These are phyloP conservation scores for Vanessa cardui DNA, from an alignment of 2,888 invertebrate species.

Conservation along the genomic window DNA sequence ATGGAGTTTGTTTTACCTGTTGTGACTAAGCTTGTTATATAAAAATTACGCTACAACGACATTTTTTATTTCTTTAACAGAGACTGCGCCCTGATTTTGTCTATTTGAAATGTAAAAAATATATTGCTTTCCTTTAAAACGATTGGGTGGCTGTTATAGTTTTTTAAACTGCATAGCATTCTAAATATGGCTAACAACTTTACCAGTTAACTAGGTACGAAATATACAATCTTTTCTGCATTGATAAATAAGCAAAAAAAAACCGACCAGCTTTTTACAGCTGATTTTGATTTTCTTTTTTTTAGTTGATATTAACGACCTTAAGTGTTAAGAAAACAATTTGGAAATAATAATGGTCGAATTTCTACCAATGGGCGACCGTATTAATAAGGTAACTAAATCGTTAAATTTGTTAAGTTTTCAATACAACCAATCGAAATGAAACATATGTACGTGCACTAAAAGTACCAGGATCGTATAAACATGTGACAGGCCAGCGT, in stretches of 20 bases:
- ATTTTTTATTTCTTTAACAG: not conserved
- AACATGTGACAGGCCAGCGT: conserved; percentile 63
- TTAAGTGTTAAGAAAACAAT: too few relatives aligned
- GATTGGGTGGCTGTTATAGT: too few relatives aligned
- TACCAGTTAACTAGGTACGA: too few relatives aligned
- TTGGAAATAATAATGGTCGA: too few relatives aligned
- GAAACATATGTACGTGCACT: conserved; percentile 31
- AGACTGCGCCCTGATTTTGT: not conserved
- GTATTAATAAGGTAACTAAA: not conserved
- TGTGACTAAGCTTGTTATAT: conserved; percentile 24
- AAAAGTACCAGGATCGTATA: conserved; percentile 60
- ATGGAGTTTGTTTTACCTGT: conserved; percentile 29
- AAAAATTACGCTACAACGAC: conserved; percentile 26
- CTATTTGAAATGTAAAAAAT: not conserved
- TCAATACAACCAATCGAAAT: conserved; percentile 20
- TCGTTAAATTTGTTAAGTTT: conserved; percentile 8
- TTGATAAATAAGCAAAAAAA: too few relatives aligned
- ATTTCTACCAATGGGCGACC: too few relatives aligned
- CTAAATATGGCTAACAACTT: too few relatives aligned
- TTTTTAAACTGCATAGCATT: too few relatives aligned
- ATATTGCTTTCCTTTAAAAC: not conserved
- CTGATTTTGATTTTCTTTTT: too few relatives aligned
- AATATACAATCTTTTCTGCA: too few relatives aligned
- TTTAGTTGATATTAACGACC: too few relatives aligned
- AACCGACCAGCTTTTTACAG: too few relatives aligned